Evolutionary conservation across 2,888 invertebrate species (phyloP).

Genomic region (Pristionchus maxplancki): DNA sequence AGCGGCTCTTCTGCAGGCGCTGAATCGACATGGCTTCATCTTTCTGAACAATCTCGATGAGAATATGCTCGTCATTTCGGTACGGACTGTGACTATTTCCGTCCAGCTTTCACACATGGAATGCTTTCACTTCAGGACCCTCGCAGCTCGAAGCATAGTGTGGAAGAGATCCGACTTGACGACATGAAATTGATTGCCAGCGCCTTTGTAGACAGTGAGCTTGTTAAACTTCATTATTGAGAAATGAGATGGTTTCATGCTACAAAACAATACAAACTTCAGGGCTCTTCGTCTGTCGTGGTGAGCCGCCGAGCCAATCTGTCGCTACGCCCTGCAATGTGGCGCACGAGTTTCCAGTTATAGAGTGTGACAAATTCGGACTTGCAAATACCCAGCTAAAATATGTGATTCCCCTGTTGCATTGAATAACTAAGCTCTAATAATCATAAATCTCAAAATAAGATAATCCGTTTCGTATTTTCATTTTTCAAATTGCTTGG

Average conservation of each 20-base stretch:
- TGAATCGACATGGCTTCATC: background rate
- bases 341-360: background rate
- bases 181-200: background rate
- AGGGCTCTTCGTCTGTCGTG: background rate
- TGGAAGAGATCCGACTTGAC: background rate
- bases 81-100: background rate
- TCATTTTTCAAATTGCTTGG: no score
- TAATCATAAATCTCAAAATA: no score
- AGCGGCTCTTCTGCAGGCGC: background rate
- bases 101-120: background rate
- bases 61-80: background rate
- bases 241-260: background rate
- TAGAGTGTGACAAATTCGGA: background rate
- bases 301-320: background rate
- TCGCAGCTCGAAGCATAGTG: background rate
- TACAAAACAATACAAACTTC: background rate
- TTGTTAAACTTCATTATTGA: no score
- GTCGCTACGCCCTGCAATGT: background rate
- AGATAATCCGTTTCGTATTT: no score
- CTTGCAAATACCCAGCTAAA: background rate
- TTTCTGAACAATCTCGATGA: background rate
- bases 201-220: background rate
- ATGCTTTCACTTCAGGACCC: background rate
- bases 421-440: no score
- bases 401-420: background rate